Evolutionary conservation across 2,797 vertebrate genomes (phyloP), one percentile per base, ranked within the genome.

Genomic region (Halcyon smyrnensis): DNA sequence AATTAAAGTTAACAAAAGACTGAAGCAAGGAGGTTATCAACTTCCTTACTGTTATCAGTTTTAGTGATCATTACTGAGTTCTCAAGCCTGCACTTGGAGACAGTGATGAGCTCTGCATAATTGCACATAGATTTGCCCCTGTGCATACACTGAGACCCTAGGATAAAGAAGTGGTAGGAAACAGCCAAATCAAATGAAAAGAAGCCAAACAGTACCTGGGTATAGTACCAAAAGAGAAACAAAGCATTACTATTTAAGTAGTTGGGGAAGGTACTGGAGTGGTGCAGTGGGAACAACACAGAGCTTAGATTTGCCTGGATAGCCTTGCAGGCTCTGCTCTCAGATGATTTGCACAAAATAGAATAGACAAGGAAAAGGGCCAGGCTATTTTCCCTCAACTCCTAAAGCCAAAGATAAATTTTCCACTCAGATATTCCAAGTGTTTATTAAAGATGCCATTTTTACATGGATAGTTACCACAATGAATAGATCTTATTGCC

Each of bases 111-210:
- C 25, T 80, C 73, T 75, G 27, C 59, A 23, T 77, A 70, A 59
- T 4, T 62, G 32, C 27, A 76, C 43, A 14, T 17, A 75, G 46
- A 8, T 36, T 82, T 81, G 18, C 12, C 24, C 16, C 11, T 13
- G 9, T n/a, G 30, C 1, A 2, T 46, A 23, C 2, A 6, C 6
- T 0, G 1, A 13, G 15, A 21, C 24, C n/a, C 11, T 13, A n/a
- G 14, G 43, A 39, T 6, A 69, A 91, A 89, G 8, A 27, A 50
- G 13, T 19, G 18, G 25, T 19, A 84, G 37, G 39, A 86, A 88
- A 59, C 7, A 59, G 27, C 11, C 17, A 78, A 59, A 86, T 34
- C 59, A 51, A 65, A 84, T 19, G 37, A 41, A 84, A 74, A 71
- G 20, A 34, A 73, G 21, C 6, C 21, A 48, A n/a, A 69, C 0